Percentiles rank a stretch among this genome's conserved stretches.
phyloP scores from a whole-genome alignment of 2,797 vertebrate species.

The Manis javanica region DNA sequence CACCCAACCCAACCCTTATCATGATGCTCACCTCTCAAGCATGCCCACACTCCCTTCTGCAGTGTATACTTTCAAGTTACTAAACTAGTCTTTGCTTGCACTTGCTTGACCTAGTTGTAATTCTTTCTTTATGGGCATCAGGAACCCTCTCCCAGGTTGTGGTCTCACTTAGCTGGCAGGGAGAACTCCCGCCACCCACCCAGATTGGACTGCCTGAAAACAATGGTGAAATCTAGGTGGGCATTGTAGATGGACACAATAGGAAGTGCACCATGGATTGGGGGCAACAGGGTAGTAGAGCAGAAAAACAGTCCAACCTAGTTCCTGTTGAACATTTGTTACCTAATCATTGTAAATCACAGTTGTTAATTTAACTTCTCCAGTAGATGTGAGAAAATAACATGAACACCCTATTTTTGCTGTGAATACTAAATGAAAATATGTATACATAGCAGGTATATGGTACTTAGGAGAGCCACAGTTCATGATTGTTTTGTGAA shows the following conservation, averaged over 20 bases:
- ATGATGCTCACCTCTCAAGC: too few relatives aligned
- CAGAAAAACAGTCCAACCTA: neutral
- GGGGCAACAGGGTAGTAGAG: accelerated
- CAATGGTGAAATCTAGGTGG: too few relatives aligned
- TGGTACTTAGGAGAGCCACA: neutral
- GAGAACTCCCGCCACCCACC: too few relatives aligned
- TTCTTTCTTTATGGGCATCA: too few relatives aligned
- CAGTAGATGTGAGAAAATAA: neutral
- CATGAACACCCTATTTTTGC: neutral
- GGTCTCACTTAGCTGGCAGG: too few relatives aligned
- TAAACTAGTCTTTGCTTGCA: too few relatives aligned
- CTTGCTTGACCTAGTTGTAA: too few relatives aligned
- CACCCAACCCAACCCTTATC: too few relatives aligned
- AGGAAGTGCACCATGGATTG: neutral
- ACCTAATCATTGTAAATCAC: neutral
- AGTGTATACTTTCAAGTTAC: too few relatives aligned
- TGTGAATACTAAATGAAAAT: neutral
- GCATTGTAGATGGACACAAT: neutral
- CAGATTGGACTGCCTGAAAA: too few relatives aligned
- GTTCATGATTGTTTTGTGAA: neutral
- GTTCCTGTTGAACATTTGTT: neutral
- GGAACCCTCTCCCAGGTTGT: too few relatives aligned
- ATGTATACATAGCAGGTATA: accelerated
- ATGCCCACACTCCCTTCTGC: too few relatives aligned
- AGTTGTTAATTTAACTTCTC: neutral